Conservation (phyloP, 2,113 vertebrate genomes). For the Thermophis baileyi region DNA sequence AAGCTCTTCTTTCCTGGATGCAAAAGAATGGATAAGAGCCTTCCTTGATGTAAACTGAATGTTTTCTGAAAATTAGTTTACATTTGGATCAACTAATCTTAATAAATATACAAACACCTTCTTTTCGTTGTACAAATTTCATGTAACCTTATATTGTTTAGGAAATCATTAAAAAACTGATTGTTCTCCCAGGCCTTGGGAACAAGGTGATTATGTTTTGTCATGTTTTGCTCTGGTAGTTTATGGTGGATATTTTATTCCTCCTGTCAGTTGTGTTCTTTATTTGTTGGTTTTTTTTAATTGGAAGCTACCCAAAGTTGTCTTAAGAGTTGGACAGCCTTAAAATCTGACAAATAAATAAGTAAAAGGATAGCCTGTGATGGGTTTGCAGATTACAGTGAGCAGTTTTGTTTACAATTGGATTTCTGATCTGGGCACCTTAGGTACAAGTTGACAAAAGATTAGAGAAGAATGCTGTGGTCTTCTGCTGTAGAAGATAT, state of each 20-base stretch:
- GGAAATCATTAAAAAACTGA: not conserved
- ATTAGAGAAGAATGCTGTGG: not conserved
- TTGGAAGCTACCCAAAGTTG: not conserved
- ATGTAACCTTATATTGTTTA: not conserved
- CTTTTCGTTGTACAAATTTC: not conserved
- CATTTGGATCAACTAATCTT: not conserved
- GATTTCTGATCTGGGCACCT: not conserved
- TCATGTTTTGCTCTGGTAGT: not conserved
- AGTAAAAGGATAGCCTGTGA: not conserved
- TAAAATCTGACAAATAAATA: not conserved
- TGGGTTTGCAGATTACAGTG: not conserved
- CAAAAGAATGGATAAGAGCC: not conserved
- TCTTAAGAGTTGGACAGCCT: not conserved
- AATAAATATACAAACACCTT: not conserved
- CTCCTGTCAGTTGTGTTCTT: not conserved
- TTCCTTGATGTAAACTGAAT: not conserved
- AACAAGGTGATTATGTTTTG: not conserved
- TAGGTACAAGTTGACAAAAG: not conserved
- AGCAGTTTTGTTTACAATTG: not conserved
- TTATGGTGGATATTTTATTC: not conserved
- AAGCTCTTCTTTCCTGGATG: not conserved
- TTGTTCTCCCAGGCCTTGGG: not conserved
- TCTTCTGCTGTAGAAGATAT: not conserved
- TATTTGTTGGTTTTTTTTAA: not conserved
- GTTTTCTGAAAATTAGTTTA: not conserved